phyloP scores from a whole-genome alignment of 2,888 invertebrate species.

The Labia minor region DNA sequence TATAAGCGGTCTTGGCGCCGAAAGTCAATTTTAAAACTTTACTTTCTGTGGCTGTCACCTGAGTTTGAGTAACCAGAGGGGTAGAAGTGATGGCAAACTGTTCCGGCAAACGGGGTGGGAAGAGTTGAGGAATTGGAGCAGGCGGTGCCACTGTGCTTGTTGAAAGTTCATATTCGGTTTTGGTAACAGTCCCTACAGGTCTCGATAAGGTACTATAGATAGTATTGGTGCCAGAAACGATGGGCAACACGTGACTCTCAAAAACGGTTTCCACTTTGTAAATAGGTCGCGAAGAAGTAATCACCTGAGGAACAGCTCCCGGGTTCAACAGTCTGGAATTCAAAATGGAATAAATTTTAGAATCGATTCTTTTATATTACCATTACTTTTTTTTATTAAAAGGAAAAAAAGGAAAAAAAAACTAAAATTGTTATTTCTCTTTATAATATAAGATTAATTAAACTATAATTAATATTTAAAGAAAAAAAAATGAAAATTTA shows the following conservation, averaged over 20 bases:
- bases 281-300: conserved; percentile 69
- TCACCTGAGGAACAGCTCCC: conserved; percentile 55
- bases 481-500: no score
- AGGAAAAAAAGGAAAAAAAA: no score
- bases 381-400: no score
- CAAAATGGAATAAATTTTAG: neutral
- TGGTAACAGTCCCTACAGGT: conserved; percentile 64
- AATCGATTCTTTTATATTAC: no score
- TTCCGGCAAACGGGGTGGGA: conserved; percentile 29
- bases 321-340: conserved; percentile 48
- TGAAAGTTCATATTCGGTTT: conserved; percentile 66
- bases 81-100: conserved; percentile 62
- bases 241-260: conserved; percentile 70
- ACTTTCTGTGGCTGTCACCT: conserved; percentile 67
- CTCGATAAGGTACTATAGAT: conserved; percentile 67
- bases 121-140: conserved; percentile 37
- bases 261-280: conserved; percentile 57
- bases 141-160: conserved; percentile 57
- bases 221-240: conserved; percentile 64
- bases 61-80: conserved; percentile 67
- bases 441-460: no score
- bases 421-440: no score
- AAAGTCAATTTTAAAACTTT: conserved; percentile 76
- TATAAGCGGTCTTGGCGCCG: conserved; percentile 81
- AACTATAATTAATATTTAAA: no score